Base-by-base conservation (phyloP, 1,140 invertebrate genomes). In the Brachionus angularis region DNA sequence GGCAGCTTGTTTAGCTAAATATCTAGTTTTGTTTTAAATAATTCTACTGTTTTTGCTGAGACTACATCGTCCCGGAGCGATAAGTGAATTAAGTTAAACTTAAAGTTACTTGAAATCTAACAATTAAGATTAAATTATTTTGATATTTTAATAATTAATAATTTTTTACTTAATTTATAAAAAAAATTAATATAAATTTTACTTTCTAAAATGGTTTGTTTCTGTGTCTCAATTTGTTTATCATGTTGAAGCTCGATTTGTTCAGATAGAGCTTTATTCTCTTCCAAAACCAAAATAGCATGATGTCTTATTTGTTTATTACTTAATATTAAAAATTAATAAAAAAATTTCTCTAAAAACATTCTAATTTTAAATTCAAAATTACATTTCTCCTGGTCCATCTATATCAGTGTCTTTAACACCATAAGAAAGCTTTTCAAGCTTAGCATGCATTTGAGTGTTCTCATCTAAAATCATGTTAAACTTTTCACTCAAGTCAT, bases 241-340 rank as follows among this genome's bases (percentile, higher is more conserved):
- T 50, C 33, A 4, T 42, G 33, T 7, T 36, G 25, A 36, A 70
- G 33, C n/a, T 70, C 47, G 8, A 52, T 14, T 44, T 70, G 67
- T 7, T 70, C 67, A 42, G 36, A 27, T 8, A 70, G 47, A 25
- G 46, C 33, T 52, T 50, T 53, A 31, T 70, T 70, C 44, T 70
- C 67, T 50, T 70, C 67, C 29, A 70, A 53, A 25, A 70, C 67
- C 23, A 70, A 16, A 42, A 50, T 39, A 21, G 67, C 67, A 52
- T 70, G 67, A 8, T 50, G 47, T 18, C 46, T 29, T 16, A 70
- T 53, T 50, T 70, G 36, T 36, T 70, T 50, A 16, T 47, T 42
- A 23, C 46, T 58, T 29, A 8, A 2, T 5, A 10, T 31, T 31
- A 31, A 53, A 53, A 53, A 14, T 31, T 2, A 31, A 31, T n/a